A percentile compares a stretch with the other conserved stretches of the same genome.
These are phyloP conservation scores for Phenganax subtilis DNA, from an alignment of 92 coral and sea anemone genomes.

Conservation along the genomic window DNA sequence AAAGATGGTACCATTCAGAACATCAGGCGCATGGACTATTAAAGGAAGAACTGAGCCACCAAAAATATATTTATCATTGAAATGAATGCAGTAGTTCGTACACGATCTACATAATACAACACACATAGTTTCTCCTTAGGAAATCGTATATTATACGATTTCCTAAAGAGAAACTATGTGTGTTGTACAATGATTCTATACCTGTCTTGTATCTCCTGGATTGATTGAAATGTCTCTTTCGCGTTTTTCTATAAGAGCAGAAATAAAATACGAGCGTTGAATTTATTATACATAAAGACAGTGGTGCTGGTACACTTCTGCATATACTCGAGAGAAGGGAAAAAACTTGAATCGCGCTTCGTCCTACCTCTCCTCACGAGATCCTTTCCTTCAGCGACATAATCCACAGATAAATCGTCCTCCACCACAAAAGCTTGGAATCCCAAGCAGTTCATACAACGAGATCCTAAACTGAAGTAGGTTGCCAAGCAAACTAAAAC, in stretches of 20 bases:
- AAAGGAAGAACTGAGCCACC: too few species aligned
- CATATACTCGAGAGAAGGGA: neutral
- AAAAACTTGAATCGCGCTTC: too few species aligned
- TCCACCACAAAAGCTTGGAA: conserved; percentile 96
- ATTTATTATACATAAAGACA: too few species aligned
- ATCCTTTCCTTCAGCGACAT: conserved; percentile 89
- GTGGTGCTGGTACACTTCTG: too few species aligned
- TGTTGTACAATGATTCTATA: neutral
- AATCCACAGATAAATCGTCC: conserved; percentile 90
- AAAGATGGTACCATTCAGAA: too few species aligned
- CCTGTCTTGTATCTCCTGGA: conserved; percentile 80
- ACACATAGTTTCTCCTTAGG: too few species aligned
- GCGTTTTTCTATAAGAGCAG: conserved; percentile 66
- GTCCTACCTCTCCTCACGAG: conserved; percentile 77
- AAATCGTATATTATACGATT: too few species aligned
- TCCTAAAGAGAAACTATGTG: neutral
- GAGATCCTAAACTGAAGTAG: conserved; percentile 93
- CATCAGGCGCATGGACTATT: too few species aligned
- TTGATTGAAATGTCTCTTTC: conserved; percentile 62
- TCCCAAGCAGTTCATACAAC: conserved; percentile 92
- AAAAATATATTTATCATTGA: too few species aligned
- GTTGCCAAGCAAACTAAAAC: conserved; percentile 91
- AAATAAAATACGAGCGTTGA: too few species aligned
- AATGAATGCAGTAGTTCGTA: too few species aligned
- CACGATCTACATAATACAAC: too few species aligned